Conservation (phyloP, 2,888 invertebrate genomes). For the Nebria brevicollis region DNA sequence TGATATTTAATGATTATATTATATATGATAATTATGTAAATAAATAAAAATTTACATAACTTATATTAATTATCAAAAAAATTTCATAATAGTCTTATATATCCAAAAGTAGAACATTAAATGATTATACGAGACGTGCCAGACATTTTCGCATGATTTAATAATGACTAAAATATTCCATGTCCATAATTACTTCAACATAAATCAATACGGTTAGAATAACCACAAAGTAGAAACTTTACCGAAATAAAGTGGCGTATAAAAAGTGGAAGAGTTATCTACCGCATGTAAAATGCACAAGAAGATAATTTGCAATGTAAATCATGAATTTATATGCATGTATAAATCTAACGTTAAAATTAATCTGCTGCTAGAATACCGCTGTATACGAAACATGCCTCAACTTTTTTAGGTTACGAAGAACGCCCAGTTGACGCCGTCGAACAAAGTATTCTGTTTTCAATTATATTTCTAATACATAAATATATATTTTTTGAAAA, state of each 20-base stretch:
- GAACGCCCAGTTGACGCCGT: neutral
- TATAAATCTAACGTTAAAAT: slow-evolving; percentile 42
- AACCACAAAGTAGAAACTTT: neutral
- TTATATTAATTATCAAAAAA: neutral
- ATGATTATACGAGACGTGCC: neutral
- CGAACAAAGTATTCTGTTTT: neutral
- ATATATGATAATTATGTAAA: no score
- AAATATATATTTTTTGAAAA: no score
- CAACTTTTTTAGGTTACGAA: neutral
- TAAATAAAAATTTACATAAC: no score
- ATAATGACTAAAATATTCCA: neutral
- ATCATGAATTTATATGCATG: slow-evolving; percentile 40
- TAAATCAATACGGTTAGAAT: neutral
- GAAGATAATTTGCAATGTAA: slow-evolving; percentile 42
- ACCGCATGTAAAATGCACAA: slow-evolving; percentile 41
- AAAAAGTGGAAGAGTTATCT: neutral
- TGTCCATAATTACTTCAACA: neutral
- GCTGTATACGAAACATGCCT: neutral
- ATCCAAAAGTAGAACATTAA: neutral
- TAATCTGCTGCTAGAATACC: slow-evolving; percentile 28
- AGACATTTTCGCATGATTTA: neutral
- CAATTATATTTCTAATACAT: neutral
- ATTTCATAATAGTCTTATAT: neutral
- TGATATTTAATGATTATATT: no score
- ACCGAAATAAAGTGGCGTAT: neutral